phyloP scores from a whole-genome alignment of 2,888 invertebrate genomes.

The Theretra japonica region DNA sequence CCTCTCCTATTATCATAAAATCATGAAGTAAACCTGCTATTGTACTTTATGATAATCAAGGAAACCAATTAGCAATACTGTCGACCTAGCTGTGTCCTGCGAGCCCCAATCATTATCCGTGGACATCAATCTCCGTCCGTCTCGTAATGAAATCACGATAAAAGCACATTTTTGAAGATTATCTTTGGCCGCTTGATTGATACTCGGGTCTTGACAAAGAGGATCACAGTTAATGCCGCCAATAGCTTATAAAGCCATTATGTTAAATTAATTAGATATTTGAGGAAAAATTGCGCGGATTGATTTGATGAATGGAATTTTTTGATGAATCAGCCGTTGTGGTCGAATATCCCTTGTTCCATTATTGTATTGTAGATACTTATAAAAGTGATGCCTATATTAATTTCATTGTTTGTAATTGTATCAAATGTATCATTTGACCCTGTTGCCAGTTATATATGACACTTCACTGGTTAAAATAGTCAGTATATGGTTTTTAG shows the following conservation, averaged over 20 bases:
- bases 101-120: slow-evolving; percentile 38
- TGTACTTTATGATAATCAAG: neutral
- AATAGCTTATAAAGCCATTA: neutral
- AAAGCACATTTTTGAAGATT: neutral
- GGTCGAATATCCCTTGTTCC: no score
- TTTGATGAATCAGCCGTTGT: neutral
- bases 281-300: neutral
- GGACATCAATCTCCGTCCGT: slow-evolving; percentile 43
- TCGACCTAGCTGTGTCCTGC: neutral
- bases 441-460: no score
- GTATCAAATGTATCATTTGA: no score
- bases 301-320: neutral
- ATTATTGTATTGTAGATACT: no score
- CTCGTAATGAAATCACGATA: slow-evolving; percentile 40
- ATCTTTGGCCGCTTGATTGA: neutral
- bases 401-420: no score
- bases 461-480: no score
- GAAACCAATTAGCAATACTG: slow-evolving; percentile 16
- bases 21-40: neutral
- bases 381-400: no score
- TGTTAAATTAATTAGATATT: neutral
- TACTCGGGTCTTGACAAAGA: neutral
- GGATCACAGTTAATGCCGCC: neutral
- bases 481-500: no score
- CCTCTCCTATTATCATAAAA: no score